phyloP scores from a whole-genome alignment of 2,888 invertebrate genomes.

The Octodonta nipae region DNA sequence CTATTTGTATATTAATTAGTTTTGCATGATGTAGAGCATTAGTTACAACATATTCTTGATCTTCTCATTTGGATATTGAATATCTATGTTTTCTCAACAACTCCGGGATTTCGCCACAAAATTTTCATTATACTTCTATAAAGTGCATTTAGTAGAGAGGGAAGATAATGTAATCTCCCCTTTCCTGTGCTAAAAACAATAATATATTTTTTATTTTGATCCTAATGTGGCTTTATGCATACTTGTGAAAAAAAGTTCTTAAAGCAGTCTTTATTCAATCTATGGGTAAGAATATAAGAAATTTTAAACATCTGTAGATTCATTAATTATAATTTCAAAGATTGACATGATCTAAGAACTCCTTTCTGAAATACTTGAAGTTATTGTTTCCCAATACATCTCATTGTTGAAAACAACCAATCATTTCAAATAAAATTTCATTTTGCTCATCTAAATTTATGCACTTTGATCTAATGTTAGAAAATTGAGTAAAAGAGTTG shows the following conservation, averaged over 20 bases:
- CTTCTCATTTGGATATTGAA: background rate
- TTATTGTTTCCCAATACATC: conserved; percentile 10
- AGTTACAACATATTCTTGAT: background rate
- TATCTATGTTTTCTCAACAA: conserved; percentile 3
- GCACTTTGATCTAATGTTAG: conserved; percentile 10
- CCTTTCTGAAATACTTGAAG: conserved; percentile 16
- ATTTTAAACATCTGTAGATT: conserved; percentile 4
- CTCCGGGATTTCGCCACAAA: conserved; percentile 10
- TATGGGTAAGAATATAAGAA: conserved; percentile 4
- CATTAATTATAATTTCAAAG: conserved; percentile 3
- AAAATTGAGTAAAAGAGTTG: conserved; percentile 11
- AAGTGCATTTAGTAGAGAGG: conserved; percentile 8
- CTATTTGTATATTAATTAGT: too few relatives aligned
- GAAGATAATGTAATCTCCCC: conserved; percentile 8
- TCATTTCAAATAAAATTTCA: conserved; percentile 12
- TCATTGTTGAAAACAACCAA: conserved; percentile 10
- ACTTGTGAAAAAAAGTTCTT: conserved; percentile 5
- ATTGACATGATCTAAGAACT: conserved; percentile 4
- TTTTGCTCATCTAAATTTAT: conserved; percentile 10
- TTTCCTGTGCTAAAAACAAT: too few relatives aligned
- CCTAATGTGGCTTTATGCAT: too few relatives aligned
- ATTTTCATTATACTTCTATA: conserved; percentile 8
- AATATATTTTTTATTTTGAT: too few relatives aligned
- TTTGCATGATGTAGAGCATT: too few relatives aligned
- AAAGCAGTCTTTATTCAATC: conserved; percentile 3